Percentiles rank a stretch among this genome's conserved stretches.
Evolutionary conservation across 2,888 invertebrate genomes (phyloP).

Genomic region (Plagodis dolabraria): DNA sequence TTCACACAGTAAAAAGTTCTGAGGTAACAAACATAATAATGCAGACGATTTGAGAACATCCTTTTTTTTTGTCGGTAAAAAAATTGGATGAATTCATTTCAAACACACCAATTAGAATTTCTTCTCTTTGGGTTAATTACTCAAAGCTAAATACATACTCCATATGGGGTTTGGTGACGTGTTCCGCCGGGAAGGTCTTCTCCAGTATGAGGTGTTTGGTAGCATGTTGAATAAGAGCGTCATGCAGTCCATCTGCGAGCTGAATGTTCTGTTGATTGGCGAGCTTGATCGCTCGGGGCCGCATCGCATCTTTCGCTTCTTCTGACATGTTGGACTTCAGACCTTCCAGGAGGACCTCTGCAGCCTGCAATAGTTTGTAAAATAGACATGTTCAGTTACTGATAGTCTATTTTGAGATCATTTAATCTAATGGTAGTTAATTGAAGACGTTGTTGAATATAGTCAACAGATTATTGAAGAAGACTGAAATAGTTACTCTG

Average conservation of each 20-base stretch:
- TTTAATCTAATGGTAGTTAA: too few species aligned
- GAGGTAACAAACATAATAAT: too few species aligned
- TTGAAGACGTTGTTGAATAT: too few species aligned
- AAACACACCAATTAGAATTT: too few species aligned
- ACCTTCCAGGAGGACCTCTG: constrained; percentile 69
- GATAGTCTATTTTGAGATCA: too few species aligned
- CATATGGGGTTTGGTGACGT: constrained; percentile 69
- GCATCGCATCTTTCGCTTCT: constrained; percentile 60
- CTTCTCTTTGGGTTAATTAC: too few species aligned
- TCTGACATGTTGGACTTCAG: constrained; percentile 61
- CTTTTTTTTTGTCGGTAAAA: too few species aligned
- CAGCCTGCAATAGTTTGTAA: constrained; percentile 62
- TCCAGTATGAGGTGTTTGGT: constrained; percentile 52
- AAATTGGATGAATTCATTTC: too few species aligned
- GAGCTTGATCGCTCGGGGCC: constrained; percentile 63
- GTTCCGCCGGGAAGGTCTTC: constrained; percentile 57
- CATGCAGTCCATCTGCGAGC: constrained; percentile 46
- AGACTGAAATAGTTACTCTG: too few species aligned
- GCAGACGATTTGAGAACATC: too few species aligned
- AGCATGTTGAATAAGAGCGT: constrained; percentile 44
- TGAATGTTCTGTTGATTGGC: constrained; percentile 57
- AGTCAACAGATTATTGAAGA: too few species aligned
- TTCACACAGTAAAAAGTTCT: too few species aligned
- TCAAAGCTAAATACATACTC: constrained; percentile 56
- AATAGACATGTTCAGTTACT: not conserved